A percentile compares a stretch with the other conserved stretches of the same genome.
phyloP scores from a whole-genome alignment of 1,140 invertebrate genomes.

The Ceratina japonica region DNA sequence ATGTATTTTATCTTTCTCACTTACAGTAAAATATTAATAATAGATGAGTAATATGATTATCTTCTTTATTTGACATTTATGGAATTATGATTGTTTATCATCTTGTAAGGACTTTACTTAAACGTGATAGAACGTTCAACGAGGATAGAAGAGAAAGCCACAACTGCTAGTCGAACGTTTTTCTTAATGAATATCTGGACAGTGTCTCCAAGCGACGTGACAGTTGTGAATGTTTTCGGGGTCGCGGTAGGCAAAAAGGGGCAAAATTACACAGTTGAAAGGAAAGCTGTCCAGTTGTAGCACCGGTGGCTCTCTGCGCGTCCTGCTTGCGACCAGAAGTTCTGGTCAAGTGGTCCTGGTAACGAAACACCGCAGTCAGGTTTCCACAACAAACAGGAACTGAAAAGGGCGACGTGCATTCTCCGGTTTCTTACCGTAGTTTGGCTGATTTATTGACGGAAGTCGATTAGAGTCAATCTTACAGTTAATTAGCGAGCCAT shows the following conservation, averaged over 20 bases:
- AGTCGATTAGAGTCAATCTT: conserved; percentile 60
- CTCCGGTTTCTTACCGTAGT: conserved; percentile 44
- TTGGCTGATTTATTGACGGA: conserved; percentile 57
- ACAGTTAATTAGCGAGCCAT: conserved; percentile 48
- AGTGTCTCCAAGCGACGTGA: conserved; percentile 30
- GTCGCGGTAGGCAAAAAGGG: background rate
- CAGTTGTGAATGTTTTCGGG: conserved; percentile 47
- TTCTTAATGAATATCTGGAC: conserved; percentile 54
- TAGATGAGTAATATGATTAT: too few species aligned
- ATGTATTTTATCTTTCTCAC: too few species aligned
- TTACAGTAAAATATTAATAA: too few species aligned
- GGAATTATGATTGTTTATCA: too few species aligned
- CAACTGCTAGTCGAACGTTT: conserved; percentile 49
- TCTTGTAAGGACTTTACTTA: too few species aligned
- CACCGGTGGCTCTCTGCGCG: background rate
- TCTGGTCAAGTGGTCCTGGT: conserved; percentile 51
- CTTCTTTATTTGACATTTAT: too few species aligned
- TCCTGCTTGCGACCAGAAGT: too few species aligned
- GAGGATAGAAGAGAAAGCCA: too few species aligned
- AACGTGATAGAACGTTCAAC: too few species aligned
- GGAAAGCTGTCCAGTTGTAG: conserved; percentile 17
- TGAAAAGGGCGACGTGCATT: conserved; percentile 53
- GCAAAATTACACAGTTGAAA: conserved; percentile 31
- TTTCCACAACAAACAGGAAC: conserved; percentile 64
- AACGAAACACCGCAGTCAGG: conserved; percentile 51